Evolutionary conservation across 2,797 vertebrate species (phyloP), one percentile per base, ranked within the genome.

Genomic region (Catamblyrhynchus diadema): DNA sequence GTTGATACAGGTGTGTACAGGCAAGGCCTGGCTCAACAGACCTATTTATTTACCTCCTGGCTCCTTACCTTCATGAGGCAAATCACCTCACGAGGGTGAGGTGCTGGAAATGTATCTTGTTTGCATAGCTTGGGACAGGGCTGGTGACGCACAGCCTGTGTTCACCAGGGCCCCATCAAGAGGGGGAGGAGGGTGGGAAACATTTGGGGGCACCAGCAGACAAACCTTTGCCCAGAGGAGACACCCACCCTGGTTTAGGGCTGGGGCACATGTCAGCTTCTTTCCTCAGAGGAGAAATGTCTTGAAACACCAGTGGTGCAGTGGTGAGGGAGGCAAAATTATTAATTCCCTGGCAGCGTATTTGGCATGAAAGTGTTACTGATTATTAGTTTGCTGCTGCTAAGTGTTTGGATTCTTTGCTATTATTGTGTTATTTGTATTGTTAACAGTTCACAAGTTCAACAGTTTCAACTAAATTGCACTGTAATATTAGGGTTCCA

Each of bases 1-100:
- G 97, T 98, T 96, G 97, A 97, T 97, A 97, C 97, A 98, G 98
- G 98, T 98, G 98, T 97, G 96, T 91, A 91, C 65, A 67, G 87
- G 75, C 87, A 62, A 81, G 89, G 94, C 91, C 93, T 78, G 85
- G 88, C 94, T 95, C 25, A 12, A 74, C 27, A 28, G 89, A 83
- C 57, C 81, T 88, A 86, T 96, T 97, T 95, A 53, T 95, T 96
- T 95, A 92, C 86, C 71, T 86, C 78, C 89, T 53, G 62, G 88
- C 91, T 86, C 71, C 91, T 95, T 62, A 85, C 53, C 30, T 69
- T 61, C 47, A 25, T 30, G 21, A 87, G 92, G 79, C 71, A 82
- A 77, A 73, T 69, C 64, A 74, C 92, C 89, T 95, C 75, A 82
- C 0, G 2, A 66, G 48, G 47, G 39, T 67, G 84, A 91, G 61